A percentile compares a stretch with the other conserved stretches of the same genome.
Conservation (phyloP, 2,888 invertebrate genomes). For the Flabesymbios commensalis region DNA sequence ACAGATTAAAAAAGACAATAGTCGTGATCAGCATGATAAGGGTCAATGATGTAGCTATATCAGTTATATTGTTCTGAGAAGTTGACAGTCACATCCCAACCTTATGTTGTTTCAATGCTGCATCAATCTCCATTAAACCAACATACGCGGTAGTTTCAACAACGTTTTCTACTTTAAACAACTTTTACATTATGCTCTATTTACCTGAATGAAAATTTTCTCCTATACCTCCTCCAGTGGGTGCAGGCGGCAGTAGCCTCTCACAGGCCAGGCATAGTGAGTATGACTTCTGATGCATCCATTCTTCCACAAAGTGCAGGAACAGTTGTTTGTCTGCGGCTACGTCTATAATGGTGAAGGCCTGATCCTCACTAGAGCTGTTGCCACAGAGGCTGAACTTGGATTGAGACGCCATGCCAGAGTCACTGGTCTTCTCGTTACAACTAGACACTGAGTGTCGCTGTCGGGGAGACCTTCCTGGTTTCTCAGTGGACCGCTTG, state of each 20-base stretch:
- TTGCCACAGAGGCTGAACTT: slow-evolving; percentile 10
- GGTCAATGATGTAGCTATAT: no score
- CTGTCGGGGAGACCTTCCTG: not conserved
- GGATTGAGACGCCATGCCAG: not conserved
- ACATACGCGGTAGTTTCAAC: no score
- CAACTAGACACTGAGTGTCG: not conserved
- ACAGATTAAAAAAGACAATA: no score
- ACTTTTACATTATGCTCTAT: no score
- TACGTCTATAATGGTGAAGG: slow-evolving; percentile 58
- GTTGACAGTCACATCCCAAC: no score
- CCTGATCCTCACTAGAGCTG: no score
- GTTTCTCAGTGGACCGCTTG: not conserved
- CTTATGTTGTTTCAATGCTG: no score
- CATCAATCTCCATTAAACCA: no score
- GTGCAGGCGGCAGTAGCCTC: slow-evolving; percentile 26
- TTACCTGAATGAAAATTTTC: slow-evolving; percentile 46
- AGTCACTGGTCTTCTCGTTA: not conserved
- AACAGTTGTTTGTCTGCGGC: slow-evolving; percentile 50
- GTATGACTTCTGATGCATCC: slow-evolving; percentile 48
- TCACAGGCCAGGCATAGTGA: slow-evolving; percentile 60
- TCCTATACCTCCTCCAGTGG: slow-evolving; percentile 42
- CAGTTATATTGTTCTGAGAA: no score
- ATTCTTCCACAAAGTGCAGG: slow-evolving; percentile 54
- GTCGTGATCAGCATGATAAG: no score
- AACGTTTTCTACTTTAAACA: no score